Percentiles rank a stretch among this genome's conserved stretches.
phyloP scores from a whole-genome alignment of 2,113 vertebrate species.

The Macroglossus sobrinus region DNA sequence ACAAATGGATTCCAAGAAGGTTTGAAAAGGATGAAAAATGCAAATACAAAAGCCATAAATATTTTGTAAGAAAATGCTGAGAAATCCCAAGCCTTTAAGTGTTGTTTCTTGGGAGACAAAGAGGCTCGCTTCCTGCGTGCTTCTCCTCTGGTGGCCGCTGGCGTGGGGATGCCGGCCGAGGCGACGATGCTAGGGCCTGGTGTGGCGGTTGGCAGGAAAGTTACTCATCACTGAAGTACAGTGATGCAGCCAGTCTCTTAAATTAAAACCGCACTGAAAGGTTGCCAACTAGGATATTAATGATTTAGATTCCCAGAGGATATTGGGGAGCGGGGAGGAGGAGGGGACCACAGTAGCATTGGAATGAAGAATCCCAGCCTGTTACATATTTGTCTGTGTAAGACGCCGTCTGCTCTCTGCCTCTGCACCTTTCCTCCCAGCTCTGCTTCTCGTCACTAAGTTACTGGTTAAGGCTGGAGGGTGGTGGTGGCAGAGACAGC shows the following conservation, averaged over 20 bases:
- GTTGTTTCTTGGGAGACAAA: background rate
- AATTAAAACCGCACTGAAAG: background rate
- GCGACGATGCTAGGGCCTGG: background rate
- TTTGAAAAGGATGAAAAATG: background rate
- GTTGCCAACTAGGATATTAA: background rate
- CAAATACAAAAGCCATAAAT: background rate
- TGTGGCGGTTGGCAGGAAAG: background rate
- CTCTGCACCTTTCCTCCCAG: background rate
- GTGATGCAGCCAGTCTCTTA: background rate
- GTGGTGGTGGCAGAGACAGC: background rate
- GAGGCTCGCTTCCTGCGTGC: background rate
- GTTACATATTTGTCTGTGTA: background rate
- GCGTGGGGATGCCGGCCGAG: background rate
- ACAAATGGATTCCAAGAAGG: background rate
- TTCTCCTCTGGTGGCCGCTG: background rate
- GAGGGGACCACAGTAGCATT: background rate
- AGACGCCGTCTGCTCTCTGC: background rate
- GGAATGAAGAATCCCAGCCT: background rate
- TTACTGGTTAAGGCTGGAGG: background rate
- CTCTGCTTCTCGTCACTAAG: background rate
- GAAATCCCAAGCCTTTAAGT: background rate
- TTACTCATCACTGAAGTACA: background rate
- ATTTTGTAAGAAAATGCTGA: background rate
- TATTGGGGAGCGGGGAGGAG: rapidly evolving
- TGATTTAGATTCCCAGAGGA: background rate